Base-by-base conservation (phyloP, 2,797 vertebrate genomes). In the Muraenolepis orangiensis region DNA sequence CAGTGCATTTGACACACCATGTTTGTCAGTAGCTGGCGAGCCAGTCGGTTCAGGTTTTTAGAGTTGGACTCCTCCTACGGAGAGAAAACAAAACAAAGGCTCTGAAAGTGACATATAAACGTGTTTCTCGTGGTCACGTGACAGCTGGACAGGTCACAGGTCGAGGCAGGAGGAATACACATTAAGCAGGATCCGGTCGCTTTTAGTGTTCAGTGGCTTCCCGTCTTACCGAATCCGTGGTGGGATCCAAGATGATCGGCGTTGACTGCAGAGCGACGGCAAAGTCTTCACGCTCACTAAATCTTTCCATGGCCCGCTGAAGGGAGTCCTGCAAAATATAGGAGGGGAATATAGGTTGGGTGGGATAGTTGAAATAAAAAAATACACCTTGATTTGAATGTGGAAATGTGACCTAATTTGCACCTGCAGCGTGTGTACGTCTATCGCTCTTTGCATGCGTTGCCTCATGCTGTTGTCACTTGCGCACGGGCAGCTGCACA, bases 11-110 rank as follows among this genome's bases (percentile, higher is more conserved):
- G 30, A 79, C 81, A 81, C 75, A 94, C 93, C 88, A 94, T 76
- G 75, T 91, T 87, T 28, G 57, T 84, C 92, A 92, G 93, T 0
- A 94, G 79, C 83, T 92, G 91, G 80, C 91, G 5, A 70, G 84
- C 81, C 29, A 88, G 14, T 26, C 80, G 74, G 76, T 86, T 78
- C 28, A 76, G 69, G 13, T 81, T 61, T 26, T 61, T 74, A 31
- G 76, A 74, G 18, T 28, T 6, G 1, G 57, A 34, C 46, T 46
- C 13, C 0, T 36, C 74, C 42, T 78, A 81, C 85, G 88, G 10
- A 29, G 75, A 72, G n/a, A n/a, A n/a, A 78, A 26, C 85, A 73
- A 80, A 64, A 84, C 0, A 76, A 4, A 0, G 69, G 14, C 16
- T 1, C 42, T 70, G 4, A 28, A 61, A 5, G 67, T 83, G 76